phyloP scores from a whole-genome alignment of 2,113 vertebrate species.

The Aviceda subcristata region DNA sequence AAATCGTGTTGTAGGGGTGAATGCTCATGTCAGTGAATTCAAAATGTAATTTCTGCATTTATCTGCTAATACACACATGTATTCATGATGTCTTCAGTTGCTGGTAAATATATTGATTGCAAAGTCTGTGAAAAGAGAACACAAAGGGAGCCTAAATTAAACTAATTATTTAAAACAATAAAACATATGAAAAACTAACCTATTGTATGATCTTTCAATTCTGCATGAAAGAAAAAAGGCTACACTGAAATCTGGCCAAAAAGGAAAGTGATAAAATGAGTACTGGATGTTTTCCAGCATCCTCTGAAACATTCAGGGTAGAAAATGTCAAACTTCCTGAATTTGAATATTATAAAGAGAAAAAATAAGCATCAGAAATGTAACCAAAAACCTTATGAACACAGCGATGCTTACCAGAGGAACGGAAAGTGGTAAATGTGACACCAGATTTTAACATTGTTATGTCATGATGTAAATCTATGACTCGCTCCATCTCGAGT shows the following conservation, averaged over 20 bases:
- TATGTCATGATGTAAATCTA: background rate
- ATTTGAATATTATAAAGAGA: background rate
- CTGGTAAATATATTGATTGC: constrained; percentile 1
- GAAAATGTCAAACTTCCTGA: constrained; percentile 33
- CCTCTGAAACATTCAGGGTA: constrained; percentile 22
- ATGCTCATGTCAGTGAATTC: background rate
- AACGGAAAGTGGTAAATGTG: background rate
- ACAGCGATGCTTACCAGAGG: background rate
- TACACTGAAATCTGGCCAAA: constrained; percentile 24
- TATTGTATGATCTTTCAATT: constrained; percentile 7
- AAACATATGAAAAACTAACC: background rate
- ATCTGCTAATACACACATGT: background rate
- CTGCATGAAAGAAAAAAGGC: background rate
- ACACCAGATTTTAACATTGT: background rate
- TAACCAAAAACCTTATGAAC: background rate
- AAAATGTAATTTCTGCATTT: constrained; percentile 37
- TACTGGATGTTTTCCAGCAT: constrained; percentile 55
- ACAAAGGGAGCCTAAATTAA: background rate
- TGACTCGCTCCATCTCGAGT: background rate
- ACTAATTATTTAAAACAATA: constrained; percentile 7
- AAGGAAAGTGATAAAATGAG: constrained; percentile 33
- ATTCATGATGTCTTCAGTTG: background rate
- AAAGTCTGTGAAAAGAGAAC: background rate
- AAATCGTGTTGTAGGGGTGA: constrained; percentile 8
- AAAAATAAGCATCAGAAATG: background rate